A percentile compares a stretch with the other conserved stretches of the same genome.
These are phyloP conservation scores for Rhinopomastus cyanomelas DNA, from an alignment of 2,113 vertebrate genomes.

Conservation along the genomic window DNA sequence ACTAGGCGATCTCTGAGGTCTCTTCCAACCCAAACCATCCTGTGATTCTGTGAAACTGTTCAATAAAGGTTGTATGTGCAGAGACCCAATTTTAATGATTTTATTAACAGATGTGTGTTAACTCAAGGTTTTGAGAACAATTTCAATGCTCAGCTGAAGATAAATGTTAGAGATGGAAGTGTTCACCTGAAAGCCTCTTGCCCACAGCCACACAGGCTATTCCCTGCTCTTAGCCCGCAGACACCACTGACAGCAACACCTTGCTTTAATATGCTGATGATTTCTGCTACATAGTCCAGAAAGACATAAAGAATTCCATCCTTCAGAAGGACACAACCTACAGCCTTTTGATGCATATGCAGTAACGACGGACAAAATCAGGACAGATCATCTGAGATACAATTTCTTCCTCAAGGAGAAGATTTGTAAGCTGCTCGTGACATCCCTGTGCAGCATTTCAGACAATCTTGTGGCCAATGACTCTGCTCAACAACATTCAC, in stretches of 20 bases:
- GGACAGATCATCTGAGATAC: not conserved
- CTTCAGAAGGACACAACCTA: conserved; percentile 3
- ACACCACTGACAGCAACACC: not conserved
- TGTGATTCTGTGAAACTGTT: not conserved
- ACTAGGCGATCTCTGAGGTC: too few relatives aligned
- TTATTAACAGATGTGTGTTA: not conserved
- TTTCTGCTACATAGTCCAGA: not conserved
- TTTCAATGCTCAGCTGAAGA: not conserved
- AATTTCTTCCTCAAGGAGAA: not conserved
- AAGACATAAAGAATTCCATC: not conserved
- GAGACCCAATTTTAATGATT: not conserved
- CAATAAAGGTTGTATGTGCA: not conserved
- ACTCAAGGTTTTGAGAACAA: not conserved
- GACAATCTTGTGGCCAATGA: not conserved
- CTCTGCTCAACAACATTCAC: not conserved
- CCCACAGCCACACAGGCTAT: accelerated
- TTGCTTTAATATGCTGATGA: not conserved
- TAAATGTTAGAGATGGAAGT: not conserved
- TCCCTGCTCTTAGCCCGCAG: not conserved
- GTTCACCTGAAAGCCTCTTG: not conserved
- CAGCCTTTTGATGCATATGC: not conserved
- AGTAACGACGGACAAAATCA: not conserved
- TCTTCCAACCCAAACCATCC: too few relatives aligned
- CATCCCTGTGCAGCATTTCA: not conserved
- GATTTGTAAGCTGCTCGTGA: not conserved